Base-by-base conservation (phyloP, 2,797 vertebrate species). In the Crenichthys baileyi region DNA sequence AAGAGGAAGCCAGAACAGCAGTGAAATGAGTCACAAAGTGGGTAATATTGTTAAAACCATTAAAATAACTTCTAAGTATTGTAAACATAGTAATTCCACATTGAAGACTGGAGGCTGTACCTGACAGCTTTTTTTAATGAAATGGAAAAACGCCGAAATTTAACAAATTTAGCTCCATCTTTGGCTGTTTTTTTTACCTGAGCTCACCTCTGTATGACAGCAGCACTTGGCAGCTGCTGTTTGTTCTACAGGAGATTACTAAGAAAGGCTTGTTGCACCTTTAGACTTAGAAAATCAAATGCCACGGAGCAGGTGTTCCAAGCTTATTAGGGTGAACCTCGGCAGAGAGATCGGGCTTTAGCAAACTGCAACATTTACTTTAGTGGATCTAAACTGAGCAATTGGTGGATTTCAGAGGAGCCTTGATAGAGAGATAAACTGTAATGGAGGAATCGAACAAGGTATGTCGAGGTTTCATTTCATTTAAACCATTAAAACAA, bases 361-460 rank as follows among this genome's bases (percentile, higher is more conserved):
- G 16, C 72, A 26, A 50, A 83, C 73, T 76, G 55, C 68, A 44
- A 26, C 76, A 72, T 79, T 86, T 75, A 55, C 78, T 72, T 77
- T 55, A 83, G 79, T 71, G 78, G 81, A 80, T 73, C 44, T 60
- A 70, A 82, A 80, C 56, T 3, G 22, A 73, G 24, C 31, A 2
- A 36, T 39, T 72, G 4, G n/a, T 55, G 22, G 22, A 22, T 85
- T 81, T 83, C n/a, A 55, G 87, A 61, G 79, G 44, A 86, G 44
- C 46, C 7, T 44, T 71, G 70, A 50, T 78, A 56, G 70, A 71
- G 55, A 79, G 75, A 79, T 46, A 70, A 79, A 61, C 29, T 29
- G 65, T 53, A 31, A 95, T 95, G 94, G 93, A 88, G 20, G 90
- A 84, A 83, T 85, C 74, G 31, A 73, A 91, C 18, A 90, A 94